Evolutionary conservation across 2,888 invertebrate species (phyloP).

Genomic region (Phengaris alcon): DNA sequence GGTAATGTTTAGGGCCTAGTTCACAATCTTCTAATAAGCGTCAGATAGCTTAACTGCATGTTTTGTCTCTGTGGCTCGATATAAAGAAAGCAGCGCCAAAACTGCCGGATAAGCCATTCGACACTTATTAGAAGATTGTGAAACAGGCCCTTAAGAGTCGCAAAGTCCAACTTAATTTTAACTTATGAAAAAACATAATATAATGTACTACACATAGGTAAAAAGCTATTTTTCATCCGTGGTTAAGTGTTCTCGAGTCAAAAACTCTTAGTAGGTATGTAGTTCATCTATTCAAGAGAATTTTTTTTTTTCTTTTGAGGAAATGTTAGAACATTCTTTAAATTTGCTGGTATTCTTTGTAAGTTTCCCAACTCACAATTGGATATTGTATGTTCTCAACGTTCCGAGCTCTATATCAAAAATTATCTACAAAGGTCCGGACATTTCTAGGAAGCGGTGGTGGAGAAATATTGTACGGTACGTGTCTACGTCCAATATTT

Average conservation of each 20-base stretch:
- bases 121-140: too few relatives aligned
- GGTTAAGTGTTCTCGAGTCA: too few relatives aligned
- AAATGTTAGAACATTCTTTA: slow-evolving; percentile 3
- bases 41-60: neutral
- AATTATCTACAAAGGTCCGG: slow-evolving; percentile 27
- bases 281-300: neutral
- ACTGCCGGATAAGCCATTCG: too few relatives aligned
- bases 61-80: too few relatives aligned
- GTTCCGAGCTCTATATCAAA: slow-evolving; percentile 22
- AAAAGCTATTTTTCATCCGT: too few relatives aligned
- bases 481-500: slow-evolving; percentile 16
- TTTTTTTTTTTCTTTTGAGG: neutral
- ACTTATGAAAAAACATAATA: too few relatives aligned
- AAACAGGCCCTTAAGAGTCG: too few relatives aligned
- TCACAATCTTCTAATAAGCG: too few relatives aligned
- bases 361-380: slow-evolving; percentile 21
- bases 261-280: too few relatives aligned
- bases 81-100: too few relatives aligned
- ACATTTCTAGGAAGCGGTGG: neutral
- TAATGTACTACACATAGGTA: too few relatives aligned
- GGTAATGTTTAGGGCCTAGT: neutral
- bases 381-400: slow-evolving; percentile 23
- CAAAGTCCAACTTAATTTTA: too few relatives aligned
- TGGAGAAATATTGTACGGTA: slow-evolving; percentile 9
- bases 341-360: slow-evolving; percentile 16